Evolutionary conservation across 2,797 vertebrate species (phyloP).

Genomic region (Rhinophrynus dorsalis): DNA sequence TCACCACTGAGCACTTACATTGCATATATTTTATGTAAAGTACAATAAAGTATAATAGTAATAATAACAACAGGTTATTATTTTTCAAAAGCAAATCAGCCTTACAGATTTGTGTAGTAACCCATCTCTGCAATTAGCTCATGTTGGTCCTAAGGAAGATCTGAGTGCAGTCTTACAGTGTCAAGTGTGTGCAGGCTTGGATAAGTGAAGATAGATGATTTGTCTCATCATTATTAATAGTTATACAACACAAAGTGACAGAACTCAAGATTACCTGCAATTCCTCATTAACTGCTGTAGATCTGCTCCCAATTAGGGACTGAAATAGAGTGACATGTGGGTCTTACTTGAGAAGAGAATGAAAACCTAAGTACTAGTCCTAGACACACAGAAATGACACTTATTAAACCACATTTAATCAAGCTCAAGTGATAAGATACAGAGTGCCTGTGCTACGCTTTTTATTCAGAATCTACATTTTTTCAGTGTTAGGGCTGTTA

Average conservation of each 20-base stretch:
- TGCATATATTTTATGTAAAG: no score
- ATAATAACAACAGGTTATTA: no score
- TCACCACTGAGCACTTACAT: no score
- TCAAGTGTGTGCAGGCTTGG: conserved; percentile 21
- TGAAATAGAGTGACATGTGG: conserved; percentile 8
- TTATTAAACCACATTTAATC: conserved; percentile 23
- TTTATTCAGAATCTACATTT: no score
- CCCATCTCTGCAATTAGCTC: background rate
- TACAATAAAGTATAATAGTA: no score
- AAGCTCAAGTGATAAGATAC: conserved; percentile 11
- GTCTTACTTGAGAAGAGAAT: background rate
- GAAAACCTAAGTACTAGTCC: conserved; percentile 6
- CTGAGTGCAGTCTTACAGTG: conserved; percentile 15
- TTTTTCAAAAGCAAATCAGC: no score
- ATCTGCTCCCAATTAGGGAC: conserved; percentile 31
- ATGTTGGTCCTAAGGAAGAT: conserved; percentile 13
- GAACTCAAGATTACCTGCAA: conserved; percentile 24
- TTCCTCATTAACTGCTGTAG: conserved; percentile 26
- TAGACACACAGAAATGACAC: background rate
- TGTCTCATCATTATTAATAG: conserved; percentile 23
- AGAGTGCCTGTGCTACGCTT: no score
- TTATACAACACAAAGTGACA: conserved; percentile 32
- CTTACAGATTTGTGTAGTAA: no score
- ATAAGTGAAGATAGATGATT: conserved; percentile 29
- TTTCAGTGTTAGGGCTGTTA: no score